phyloP scores from a whole-genome alignment of 1,140 invertebrate species.

The Matsumurasca onukii region DNA sequence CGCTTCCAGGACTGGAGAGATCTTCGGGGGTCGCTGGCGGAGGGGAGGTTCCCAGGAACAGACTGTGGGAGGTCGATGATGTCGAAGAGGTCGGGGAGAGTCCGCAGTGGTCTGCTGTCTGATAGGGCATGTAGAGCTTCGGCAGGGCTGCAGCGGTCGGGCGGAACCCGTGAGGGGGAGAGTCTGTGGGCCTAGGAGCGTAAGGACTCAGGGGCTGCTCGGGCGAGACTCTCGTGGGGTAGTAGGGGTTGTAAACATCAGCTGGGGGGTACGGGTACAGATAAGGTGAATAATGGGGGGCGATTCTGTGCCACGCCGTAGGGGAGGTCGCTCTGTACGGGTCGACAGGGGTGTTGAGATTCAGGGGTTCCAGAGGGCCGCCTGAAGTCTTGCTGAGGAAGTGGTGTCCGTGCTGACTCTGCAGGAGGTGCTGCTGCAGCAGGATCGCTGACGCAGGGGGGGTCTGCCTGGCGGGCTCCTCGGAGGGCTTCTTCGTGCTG shows the following conservation, averaged over 20 bases:
- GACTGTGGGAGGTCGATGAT: conserved; percentile 46
- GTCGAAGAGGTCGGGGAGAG: conserved; percentile 57
- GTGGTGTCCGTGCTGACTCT: conserved; percentile 39
- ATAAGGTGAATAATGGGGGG: conserved; percentile 47
- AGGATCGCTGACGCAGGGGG: conserved; percentile 3
- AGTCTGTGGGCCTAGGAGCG: conserved; percentile 46
- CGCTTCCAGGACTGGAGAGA: conserved; percentile 50
- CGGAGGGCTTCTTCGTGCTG: conserved; percentile 26
- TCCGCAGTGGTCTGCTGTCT: conserved; percentile 46
- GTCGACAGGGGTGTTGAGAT: conserved; percentile 52
- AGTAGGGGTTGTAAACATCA: conserved; percentile 39
- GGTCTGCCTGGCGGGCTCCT: not conserved
- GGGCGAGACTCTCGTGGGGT: conserved; percentile 39
- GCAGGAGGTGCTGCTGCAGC: conserved; percentile 12
- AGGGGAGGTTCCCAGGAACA: conserved; percentile 44
- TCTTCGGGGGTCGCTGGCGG: conserved; percentile 53
- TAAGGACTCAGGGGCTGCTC: conserved; percentile 42
- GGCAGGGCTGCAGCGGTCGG: conserved; percentile 45
- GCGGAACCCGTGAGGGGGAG: conserved; percentile 39
- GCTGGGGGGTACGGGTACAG: conserved; percentile 40
- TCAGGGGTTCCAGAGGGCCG: conserved; percentile 53
- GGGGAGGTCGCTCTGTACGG: conserved; percentile 37
- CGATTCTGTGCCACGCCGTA: conserved; percentile 36
- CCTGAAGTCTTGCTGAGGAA: conserved; percentile 45
- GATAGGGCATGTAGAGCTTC: conserved; percentile 47